phyloP scores from a whole-genome alignment of 1,140 invertebrate genomes.

The Caenorhabditis briggsae region DNA sequence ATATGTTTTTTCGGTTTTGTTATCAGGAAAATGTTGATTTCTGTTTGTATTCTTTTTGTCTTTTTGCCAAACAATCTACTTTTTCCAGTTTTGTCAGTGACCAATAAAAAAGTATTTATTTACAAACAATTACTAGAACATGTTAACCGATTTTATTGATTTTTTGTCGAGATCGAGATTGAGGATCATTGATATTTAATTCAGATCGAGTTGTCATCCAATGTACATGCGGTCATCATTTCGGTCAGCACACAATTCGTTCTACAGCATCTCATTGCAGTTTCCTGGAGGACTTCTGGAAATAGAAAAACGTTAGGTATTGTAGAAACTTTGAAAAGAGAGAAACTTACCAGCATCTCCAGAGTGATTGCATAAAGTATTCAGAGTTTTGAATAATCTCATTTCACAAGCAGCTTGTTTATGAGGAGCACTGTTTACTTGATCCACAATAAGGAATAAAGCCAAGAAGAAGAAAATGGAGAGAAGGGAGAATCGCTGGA shows the following conservation, averaged over 20 bases:
- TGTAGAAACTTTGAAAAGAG: background rate
- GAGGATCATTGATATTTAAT: background rate
- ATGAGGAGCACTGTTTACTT: background rate
- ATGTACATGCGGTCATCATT: background rate
- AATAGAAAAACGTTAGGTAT: background rate
- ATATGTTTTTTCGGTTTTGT: background rate
- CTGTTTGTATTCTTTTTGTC: no score
- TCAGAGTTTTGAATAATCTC: background rate
- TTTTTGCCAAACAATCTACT: background rate
- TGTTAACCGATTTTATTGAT: no score
- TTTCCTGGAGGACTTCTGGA: background rate
- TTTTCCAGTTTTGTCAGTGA: background rate
- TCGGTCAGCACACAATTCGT: background rate
- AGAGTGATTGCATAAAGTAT: background rate
- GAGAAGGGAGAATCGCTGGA: background rate
- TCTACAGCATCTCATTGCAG: background rate
- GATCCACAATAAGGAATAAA: background rate
- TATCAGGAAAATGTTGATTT: background rate
- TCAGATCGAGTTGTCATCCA: background rate
- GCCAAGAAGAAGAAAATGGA: background rate
- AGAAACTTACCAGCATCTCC: background rate
- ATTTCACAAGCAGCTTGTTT: background rate
- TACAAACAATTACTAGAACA: no score
- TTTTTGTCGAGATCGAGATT: no score
- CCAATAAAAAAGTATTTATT: no score